phyloP scores from a whole-genome alignment of 2,113 vertebrate genomes.

The Benitochromis conjunctus region DNA sequence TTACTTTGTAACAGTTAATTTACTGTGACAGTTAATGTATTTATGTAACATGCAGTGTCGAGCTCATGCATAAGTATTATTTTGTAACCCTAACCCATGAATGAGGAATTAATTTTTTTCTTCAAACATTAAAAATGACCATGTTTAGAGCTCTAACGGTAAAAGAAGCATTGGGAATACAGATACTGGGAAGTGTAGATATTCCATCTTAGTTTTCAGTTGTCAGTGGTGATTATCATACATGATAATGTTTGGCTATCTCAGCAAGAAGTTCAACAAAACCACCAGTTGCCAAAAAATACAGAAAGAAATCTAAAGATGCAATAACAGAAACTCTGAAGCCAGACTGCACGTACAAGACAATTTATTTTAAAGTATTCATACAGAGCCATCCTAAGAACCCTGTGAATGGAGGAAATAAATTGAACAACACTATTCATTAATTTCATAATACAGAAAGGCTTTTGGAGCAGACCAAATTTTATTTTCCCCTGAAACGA shows the following conservation, averaged over 20 bases:
- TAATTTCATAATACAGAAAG: not conserved
- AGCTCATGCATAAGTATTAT: not conserved
- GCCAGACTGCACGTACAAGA: not conserved
- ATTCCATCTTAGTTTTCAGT: not conserved
- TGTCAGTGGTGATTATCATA: fast-evolving
- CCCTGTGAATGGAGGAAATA: not conserved
- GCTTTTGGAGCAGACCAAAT: not conserved
- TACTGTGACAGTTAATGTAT: not conserved
- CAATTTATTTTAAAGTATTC: not conserved
- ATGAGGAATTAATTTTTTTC: not conserved
- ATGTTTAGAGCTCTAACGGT: not conserved
- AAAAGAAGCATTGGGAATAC: not conserved
- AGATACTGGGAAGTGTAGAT: not conserved
- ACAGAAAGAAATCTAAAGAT: not conserved
- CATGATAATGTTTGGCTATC: not conserved
- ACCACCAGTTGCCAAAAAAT: not conserved
- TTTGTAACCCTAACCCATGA: not conserved
- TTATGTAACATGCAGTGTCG: not conserved
- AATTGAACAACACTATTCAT: not conserved
- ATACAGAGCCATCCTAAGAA: not conserved
- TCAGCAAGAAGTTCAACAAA: not conserved
- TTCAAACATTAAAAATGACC: not conserved
- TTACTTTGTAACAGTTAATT: not conserved
- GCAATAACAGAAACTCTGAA: not conserved
- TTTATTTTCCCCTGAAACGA: no score